These are phyloP conservation scores for Ypsolopha sequella DNA, from an alignment of 2,888 invertebrate species.

Conservation along the genomic window DNA sequence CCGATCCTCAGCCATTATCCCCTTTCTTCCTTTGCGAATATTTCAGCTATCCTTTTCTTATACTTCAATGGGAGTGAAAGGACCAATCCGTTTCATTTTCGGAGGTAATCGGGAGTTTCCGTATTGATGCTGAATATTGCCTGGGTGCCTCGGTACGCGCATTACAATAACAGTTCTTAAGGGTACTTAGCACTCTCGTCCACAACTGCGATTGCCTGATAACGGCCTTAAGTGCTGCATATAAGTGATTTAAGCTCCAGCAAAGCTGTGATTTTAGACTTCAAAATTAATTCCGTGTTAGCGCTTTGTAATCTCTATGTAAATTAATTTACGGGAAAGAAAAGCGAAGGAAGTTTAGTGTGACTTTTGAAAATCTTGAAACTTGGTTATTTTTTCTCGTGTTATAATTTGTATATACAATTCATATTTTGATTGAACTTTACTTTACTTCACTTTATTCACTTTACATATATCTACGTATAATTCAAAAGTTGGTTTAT, in stretches of 20 bases:
- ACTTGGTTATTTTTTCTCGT: no score
- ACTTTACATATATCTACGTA: no score
- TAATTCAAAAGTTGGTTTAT: no score
- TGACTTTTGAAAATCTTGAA: no score
- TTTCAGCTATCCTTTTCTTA: neutral
- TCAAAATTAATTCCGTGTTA: neutral
- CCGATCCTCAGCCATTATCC: slow-evolving; percentile 5
- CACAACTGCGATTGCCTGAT: slow-evolving; percentile 25
- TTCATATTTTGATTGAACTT: no score
- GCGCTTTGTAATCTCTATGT: neutral
- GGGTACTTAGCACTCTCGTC: slow-evolving; percentile 20
- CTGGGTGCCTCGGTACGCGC: slow-evolving; percentile 5
- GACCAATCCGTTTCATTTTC: neutral
- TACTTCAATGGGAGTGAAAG: neutral
- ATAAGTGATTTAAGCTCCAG: neutral
- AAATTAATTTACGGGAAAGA: no score
- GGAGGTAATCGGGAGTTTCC: neutral
- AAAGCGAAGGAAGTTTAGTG: no score
- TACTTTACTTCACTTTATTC: no score
- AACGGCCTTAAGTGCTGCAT: slow-evolving; percentile 18
- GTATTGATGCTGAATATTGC: neutral
- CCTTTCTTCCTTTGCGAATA: neutral
- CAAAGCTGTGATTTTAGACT: neutral
- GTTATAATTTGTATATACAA: no score
- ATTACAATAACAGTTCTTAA: slow-evolving; percentile 28